These are phyloP conservation scores for Catocala nupta DNA, from an alignment of 2,888 invertebrate genomes.

Conservation along the genomic window DNA sequence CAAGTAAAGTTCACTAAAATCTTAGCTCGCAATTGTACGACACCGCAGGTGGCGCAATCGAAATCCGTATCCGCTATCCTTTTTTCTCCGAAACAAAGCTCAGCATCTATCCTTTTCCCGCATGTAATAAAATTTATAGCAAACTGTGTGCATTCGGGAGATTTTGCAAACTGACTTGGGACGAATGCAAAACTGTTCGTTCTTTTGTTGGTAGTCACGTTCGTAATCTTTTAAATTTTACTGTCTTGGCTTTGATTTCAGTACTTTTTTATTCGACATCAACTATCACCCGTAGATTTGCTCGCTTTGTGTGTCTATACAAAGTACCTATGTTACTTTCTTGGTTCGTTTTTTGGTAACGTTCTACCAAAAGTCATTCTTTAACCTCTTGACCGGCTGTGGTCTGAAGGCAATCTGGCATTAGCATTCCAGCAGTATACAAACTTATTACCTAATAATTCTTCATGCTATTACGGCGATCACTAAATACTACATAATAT, in stretches of 20 bases:
- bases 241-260: neutral
- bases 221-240: constrained; percentile 2
- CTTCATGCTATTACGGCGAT: too few relatives aligned
- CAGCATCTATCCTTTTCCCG: constrained; percentile 19
- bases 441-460: too few relatives aligned
- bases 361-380: too few relatives aligned
- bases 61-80: constrained; percentile 18
- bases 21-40: constrained; percentile 38
- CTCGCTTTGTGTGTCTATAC: neutral
- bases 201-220: constrained; percentile 1
- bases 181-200: constrained; percentile 9
- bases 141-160: constrained; percentile 13
- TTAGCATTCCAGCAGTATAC: too few relatives aligned
- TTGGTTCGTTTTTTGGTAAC: too few relatives aligned
- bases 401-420: too few relatives aligned
- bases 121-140: constrained; percentile 22
- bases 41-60: constrained; percentile 42
- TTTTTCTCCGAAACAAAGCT: constrained; percentile 15
- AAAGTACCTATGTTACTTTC: too few relatives aligned
- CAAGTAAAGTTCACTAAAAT: constrained; percentile 29
- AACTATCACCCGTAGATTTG: neutral
- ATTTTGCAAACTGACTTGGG: constrained; percentile 10
- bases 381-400: too few relatives aligned
- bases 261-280: neutral
- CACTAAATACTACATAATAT: too few relatives aligned